Evolutionary conservation across 1,140 invertebrate species (phyloP).

Genomic region (Drepana arcuata): DNA sequence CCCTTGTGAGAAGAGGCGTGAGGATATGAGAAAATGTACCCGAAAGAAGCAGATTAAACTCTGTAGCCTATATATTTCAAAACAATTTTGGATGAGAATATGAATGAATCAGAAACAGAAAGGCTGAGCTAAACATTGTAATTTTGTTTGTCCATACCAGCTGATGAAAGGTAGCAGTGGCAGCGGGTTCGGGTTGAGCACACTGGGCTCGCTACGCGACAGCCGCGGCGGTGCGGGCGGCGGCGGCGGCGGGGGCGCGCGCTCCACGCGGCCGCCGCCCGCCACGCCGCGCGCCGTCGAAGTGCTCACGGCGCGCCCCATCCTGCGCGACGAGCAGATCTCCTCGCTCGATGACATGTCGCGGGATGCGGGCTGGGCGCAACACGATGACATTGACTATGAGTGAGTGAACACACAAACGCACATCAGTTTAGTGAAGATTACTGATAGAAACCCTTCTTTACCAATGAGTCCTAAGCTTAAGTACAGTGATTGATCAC

Average conservation of each 20-base stretch:
- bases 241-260: constrained; percentile 25
- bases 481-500: too few relatives aligned
- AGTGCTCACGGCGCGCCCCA: constrained; percentile 75
- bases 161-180: constrained; percentile 66
- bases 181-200: constrained; percentile 50
- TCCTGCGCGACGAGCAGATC: constrained; percentile 93
- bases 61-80: too few relatives aligned
- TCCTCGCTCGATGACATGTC: constrained; percentile 93
- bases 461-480: too few relatives aligned
- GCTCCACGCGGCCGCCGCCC: constrained; percentile 33
- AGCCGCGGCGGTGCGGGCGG: constrained; percentile 28
- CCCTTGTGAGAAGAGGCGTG: too few relatives aligned
- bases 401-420: constrained; percentile 77
- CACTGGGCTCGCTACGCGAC: constrained; percentile 45
- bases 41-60: too few relatives aligned
- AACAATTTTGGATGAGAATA: too few relatives aligned
- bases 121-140: too few relatives aligned
- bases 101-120: too few relatives aligned
- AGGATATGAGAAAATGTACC: too few relatives aligned
- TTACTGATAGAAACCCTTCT: too few relatives aligned
- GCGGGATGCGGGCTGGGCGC: constrained; percentile 91
- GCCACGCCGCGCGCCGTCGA: constrained; percentile 55
- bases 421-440: too few relatives aligned
- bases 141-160: constrained; percentile 18
- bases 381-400: constrained; percentile 94